Evolutionary conservation across 2,797 vertebrate species (phyloP).

Genomic region (Mus caroli): DNA sequence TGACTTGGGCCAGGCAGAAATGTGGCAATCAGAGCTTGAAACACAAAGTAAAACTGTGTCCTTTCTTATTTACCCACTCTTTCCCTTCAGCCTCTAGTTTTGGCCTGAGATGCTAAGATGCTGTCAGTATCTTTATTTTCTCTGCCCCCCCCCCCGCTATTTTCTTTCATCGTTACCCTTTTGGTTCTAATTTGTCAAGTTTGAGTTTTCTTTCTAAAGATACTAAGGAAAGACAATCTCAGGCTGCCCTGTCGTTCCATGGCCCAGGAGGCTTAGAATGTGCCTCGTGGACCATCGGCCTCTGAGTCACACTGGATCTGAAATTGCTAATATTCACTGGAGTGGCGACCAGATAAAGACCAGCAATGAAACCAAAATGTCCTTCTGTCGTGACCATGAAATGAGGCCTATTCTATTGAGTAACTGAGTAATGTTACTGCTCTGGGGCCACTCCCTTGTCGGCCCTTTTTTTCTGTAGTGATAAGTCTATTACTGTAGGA

Average conservation of each 20-base stretch:
- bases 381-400: not conserved
- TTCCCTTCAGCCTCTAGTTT: no score
- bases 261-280: not conserved
- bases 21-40: not conserved
- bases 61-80: not conserved
- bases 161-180: not conserved
- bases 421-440: not conserved
- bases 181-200: not conserved
- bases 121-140: not conserved
- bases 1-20: not conserved
- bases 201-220: not conserved
- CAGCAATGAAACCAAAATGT: not conserved
- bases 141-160: not conserved
- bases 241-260: not conserved
- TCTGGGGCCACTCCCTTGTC: not conserved
- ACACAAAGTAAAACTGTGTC: not conserved
- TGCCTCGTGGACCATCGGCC: not conserved
- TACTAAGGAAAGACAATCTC: not conserved
- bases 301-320: constrained; percentile 3
- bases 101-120: no score
- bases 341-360: not conserved
- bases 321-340: not conserved
- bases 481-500: not conserved
- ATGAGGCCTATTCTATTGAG: not conserved
- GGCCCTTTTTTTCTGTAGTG: not conserved